Base-by-base conservation (phyloP, 2,888 invertebrate genomes). In the Philereme transversata region DNA sequence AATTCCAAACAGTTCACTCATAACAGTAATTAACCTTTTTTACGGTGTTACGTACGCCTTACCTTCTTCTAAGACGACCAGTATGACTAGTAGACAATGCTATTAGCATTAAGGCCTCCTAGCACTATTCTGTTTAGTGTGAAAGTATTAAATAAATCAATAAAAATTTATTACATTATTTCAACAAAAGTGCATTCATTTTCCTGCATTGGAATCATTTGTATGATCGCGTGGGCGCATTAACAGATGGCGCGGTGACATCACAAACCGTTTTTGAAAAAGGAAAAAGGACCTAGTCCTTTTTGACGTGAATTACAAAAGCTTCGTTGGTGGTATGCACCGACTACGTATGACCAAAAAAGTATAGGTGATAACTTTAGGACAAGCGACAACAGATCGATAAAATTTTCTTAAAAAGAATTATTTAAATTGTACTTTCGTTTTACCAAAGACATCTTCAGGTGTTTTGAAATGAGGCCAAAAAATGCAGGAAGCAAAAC, bases 241-340 rank as follows among this genome's bases (percentile, higher is more conserved):
- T 56, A 43, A 33, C 63, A 63, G 56, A 63, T 59, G 63, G 63
- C 56, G 50, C 8, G 55, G 55, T 63, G 63, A 63, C 59, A 63
- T 63, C 63, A 63, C 46, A 50, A 38, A 51, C 55, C 45, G 43
- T 56, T 60, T 59, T 55, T 51, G 44, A 49, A 57, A 51, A 38
- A 58, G 33, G 35, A 46, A 58, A 51, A 47, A 51, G 53, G 51
- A 44, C 48, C 35, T 53, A 40, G 55, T n/a, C 9, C 50, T 56
- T 55, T 55, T 56, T 52, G 41, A 55, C 45, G 43, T 33, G 10
- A 51, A 59, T 56, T 59, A 45, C 51, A 43, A 54, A 45, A 35
- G 10, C 55, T 56, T 50, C 55, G 47, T 63, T 56, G 56, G 55
- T 55, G 46, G 56, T 34, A 57, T 52, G 2, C 22, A 22, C 38